Conservation (phyloP, 1,140 invertebrate species). For the Brachionus asplanchnoidis region DNA sequence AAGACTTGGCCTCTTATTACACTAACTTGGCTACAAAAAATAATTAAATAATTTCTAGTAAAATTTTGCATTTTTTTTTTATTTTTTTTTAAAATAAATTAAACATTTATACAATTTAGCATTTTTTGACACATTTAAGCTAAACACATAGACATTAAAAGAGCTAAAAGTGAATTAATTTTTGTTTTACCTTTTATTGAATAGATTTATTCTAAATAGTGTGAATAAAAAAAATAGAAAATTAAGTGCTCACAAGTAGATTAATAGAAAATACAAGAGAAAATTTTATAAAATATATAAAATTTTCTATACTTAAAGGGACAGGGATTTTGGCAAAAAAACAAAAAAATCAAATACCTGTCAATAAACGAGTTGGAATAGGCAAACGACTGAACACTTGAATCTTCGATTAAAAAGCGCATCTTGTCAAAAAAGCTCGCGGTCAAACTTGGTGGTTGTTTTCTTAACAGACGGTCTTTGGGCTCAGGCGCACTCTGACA, state of each 20-base stretch:
- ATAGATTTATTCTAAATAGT: conserved; percentile 11
- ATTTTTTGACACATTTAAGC: background rate
- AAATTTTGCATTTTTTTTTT: background rate
- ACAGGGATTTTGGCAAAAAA: background rate
- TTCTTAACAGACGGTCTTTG: conserved; percentile 80
- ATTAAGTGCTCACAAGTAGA: background rate
- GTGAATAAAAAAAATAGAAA: background rate
- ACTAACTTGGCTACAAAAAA: conserved; percentile 75
- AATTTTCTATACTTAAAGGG: background rate
- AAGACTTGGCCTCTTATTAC: conserved; percentile 88
- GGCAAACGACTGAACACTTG: conserved; percentile 91
- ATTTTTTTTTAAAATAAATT: background rate
- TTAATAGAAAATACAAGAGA: background rate
- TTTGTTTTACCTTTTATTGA: conserved; percentile 42
- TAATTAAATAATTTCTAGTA: background rate
- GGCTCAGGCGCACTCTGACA: conserved; percentile 87
- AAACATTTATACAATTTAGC: conserved; percentile 9
- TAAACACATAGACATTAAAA: conserved; percentile 26
- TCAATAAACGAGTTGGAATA: conserved; percentile 89
- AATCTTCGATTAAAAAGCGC: conserved; percentile 94
- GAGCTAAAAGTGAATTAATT: background rate
- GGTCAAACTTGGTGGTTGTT: conserved; percentile 87
- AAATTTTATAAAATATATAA: conserved; percentile 13
- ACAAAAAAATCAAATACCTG: conserved; percentile 67
- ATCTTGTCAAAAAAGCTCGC: conserved; percentile 96